phyloP scores from a whole-genome alignment of 2,113 vertebrate genomes.

The Syngnathus typhle region DNA sequence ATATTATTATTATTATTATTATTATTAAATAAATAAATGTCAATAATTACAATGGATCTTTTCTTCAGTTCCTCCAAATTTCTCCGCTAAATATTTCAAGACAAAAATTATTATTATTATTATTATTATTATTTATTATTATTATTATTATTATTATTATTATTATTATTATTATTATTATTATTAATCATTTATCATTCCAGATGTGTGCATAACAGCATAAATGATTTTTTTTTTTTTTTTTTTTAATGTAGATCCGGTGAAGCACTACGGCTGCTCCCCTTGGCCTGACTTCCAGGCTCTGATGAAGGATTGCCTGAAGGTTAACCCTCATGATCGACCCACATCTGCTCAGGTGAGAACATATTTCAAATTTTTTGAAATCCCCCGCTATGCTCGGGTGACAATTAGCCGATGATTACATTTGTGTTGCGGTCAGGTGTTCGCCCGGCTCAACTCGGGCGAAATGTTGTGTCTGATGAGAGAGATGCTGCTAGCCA shows the following conservation, averaged over 20 bases:
- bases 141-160: no score
- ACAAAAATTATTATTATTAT: no score
- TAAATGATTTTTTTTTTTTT: background rate
- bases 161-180: no score
- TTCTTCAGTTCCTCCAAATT: no score
- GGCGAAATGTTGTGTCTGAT: slow-evolving; percentile 84
- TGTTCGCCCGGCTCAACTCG: slow-evolving; percentile 85
- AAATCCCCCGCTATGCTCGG: background rate
- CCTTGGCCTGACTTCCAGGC: slow-evolving; percentile 86
- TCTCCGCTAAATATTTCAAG: no score
- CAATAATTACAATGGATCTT: no score
- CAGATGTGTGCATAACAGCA: background rate
- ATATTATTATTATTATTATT: background rate
- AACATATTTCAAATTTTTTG: background rate
- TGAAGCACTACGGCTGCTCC: slow-evolving; percentile 82
- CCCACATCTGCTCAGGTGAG: slow-evolving; percentile 85
- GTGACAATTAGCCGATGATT: no score
- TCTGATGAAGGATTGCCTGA: slow-evolving; percentile 89
- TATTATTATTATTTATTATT: no score
- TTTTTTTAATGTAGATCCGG: slow-evolving; percentile 79
- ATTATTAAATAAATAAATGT: no score
- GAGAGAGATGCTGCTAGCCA: slow-evolving; percentile 71
- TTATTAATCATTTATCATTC: no score
- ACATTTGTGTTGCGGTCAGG: slow-evolving; percentile 51
- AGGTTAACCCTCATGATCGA: slow-evolving; percentile 83